Evolutionary conservation across 2,113 vertebrate genomes (phyloP).

Genomic region (Cinclus mexicanus): DNA sequence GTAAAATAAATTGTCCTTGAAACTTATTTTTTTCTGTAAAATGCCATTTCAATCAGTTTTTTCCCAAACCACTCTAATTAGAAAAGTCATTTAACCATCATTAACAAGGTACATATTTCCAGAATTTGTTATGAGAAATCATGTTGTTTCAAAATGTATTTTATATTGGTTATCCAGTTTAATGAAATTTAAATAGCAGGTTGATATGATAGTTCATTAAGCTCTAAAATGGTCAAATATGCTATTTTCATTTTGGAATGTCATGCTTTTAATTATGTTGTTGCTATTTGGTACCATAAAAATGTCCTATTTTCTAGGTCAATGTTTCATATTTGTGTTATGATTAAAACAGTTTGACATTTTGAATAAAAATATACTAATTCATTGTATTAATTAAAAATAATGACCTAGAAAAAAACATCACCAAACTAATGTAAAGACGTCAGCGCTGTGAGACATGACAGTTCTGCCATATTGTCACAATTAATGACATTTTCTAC

Average conservation of each 20-base stretch:
- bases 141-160: neutral
- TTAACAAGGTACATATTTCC: conserved; percentile 35
- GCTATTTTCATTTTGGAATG: conserved; percentile 46
- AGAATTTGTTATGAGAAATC: neutral
- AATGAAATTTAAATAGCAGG: conserved; percentile 19
- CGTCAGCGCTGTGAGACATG: neutral
- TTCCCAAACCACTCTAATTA: conserved; percentile 21
- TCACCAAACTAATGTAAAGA: conserved; percentile 25
- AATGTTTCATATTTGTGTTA: conserved; percentile 36
- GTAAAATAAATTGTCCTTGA: conserved; percentile 26
- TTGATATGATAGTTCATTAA: conserved; percentile 28
- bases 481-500: neutral
- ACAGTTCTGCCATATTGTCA: conserved; percentile 12
- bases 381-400: conserved; percentile 61
- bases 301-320: conserved; percentile 35
- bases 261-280: conserved; percentile 36
- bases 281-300: conserved; percentile 30
- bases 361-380: conserved; percentile 54
- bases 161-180: conserved; percentile 5
- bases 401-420: conserved; percentile 53
- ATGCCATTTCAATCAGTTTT: conserved; percentile 21
- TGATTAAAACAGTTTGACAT: conserved; percentile 54
- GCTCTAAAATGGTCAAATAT: conserved; percentile 38
- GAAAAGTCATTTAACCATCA: conserved; percentile 26
- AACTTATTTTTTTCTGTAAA: conserved; percentile 27